Evolutionary conservation across 2,888 invertebrate species (phyloP), one percentile per base, ranked within the genome.

Genomic region (Hipparchia semele): DNA sequence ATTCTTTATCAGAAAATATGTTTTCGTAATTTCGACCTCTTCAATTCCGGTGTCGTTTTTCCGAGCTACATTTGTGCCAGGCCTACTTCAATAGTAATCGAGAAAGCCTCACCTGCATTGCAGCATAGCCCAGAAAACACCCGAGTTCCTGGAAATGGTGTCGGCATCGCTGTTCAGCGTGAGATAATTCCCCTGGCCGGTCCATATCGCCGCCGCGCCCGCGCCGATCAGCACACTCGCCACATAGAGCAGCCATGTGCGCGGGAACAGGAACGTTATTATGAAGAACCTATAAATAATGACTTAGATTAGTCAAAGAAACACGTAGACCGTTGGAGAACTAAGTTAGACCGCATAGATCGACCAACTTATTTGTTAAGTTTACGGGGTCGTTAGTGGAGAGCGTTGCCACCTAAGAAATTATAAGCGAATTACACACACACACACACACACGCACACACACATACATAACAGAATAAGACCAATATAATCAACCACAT

Each of bases 161-260:
- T 96, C 95, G 0, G 96, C 92, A 79, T 97, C 96, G 78, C 99
- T 99, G 94, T 99, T 99, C 72, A 98, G 94, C 0, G 99, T 98
- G 70, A 99, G 86, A 77, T 92, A 93, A 85, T 91, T 93, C 53
- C 99, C 99, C 92, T 99, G 99, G 0, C 98, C 98, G 64, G 99
- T 99, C 99, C 99, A 99, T 77, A 99, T 97, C 64, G 98, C 94
- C 2, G 99, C 98, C 0, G 99, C 99, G 65, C 99, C 99, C 3
- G 97, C 94, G 67, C 99, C 99, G 60, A 99, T 95, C 54, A 99
- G 82, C 7, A 95, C 97, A 79, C 99, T 99, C 54, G 97, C 97
- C 67, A 95, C 87, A 90, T 99, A 99, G 68, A 99, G 92, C 6
- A 98, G 91, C 96, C 96, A 97, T 23, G 97, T 97, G 80, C 95